Conservation (phyloP, 2,888 invertebrate species). For the Timandra comae region DNA sequence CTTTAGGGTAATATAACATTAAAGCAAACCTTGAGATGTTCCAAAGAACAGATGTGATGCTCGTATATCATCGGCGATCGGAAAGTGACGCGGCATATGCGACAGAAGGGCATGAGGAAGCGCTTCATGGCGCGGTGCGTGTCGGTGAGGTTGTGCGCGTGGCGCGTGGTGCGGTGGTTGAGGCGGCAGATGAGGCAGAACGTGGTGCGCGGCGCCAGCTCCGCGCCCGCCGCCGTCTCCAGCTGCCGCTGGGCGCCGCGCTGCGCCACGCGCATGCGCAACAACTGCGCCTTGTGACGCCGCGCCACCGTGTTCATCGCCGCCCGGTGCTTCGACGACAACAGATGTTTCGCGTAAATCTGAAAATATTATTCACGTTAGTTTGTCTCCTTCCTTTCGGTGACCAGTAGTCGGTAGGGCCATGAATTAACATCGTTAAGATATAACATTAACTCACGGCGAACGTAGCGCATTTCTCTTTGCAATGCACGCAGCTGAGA, state of each 20-base stretch:
- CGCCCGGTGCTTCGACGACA: slow-evolving; percentile 82
- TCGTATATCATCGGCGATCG: slow-evolving; percentile 91
- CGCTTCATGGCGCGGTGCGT: slow-evolving; percentile 90
- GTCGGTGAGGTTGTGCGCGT: slow-evolving; percentile 86
- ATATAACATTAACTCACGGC: slow-evolving; percentile 63
- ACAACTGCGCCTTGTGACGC: slow-evolving; percentile 83
- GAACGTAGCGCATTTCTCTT: slow-evolving; percentile 84
- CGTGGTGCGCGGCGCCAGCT: slow-evolving; percentile 78
- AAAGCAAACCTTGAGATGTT: slow-evolving; percentile 90
- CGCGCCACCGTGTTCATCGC: slow-evolving; percentile 85
- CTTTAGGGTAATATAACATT: too few relatives aligned
- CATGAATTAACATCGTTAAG: too few relatives aligned
- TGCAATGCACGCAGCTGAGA: slow-evolving; percentile 86
- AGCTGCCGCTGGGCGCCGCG: slow-evolving; percentile 87
- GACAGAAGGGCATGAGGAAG: slow-evolving; percentile 89
- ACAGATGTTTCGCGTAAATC: slow-evolving; percentile 85
- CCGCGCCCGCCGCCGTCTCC: slow-evolving; percentile 81
- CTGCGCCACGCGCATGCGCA: slow-evolving; percentile 87
- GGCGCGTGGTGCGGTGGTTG: slow-evolving; percentile 84
- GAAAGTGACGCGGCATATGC: slow-evolving; percentile 85
- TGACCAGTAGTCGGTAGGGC: too few relatives aligned
- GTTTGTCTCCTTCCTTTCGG: neutral
- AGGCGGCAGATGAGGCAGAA: slow-evolving; percentile 86
- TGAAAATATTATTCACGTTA: slow-evolving; percentile 26
- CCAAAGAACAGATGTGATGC: slow-evolving; percentile 87